Evolutionary conservation across 2,888 invertebrate genomes (phyloP).

Genomic region (Helicoverpa assulta): DNA sequence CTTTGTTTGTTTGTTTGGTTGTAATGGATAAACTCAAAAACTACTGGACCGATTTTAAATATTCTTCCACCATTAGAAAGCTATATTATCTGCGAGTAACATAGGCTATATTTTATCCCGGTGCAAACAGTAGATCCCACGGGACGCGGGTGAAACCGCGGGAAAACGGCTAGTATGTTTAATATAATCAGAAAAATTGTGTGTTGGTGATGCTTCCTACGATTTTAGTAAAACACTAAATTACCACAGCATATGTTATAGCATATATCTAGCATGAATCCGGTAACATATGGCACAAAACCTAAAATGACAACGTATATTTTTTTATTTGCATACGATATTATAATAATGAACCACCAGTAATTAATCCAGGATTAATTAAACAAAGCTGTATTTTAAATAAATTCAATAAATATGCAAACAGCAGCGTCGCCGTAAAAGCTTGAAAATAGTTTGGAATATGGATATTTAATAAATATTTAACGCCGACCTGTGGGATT

Average conservation of each 20-base stretch:
- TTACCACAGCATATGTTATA: background rate
- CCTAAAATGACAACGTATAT: background rate
- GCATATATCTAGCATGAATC: background rate
- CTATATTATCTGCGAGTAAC: too few relatives aligned
- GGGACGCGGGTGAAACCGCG: too few relatives aligned
- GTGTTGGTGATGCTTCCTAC: too few relatives aligned
- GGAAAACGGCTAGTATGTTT: too few relatives aligned
- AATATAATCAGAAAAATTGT: too few relatives aligned
- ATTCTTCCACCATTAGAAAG: too few relatives aligned
- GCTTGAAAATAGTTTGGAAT: conserved; percentile 68
- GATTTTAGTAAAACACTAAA: background rate
- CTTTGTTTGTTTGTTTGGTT: too few relatives aligned
- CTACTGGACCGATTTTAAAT: too few relatives aligned
- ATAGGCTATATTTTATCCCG: too few relatives aligned
- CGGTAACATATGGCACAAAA: background rate
- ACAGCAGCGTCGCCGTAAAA: conserved; percentile 63
- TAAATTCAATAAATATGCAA: conserved; percentile 71
- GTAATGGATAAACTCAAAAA: too few relatives aligned
- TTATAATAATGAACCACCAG: conserved; percentile 12
- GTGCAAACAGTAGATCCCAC: too few relatives aligned
- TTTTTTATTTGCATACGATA: conserved; percentile 26
- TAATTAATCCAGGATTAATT: conserved; percentile 41
- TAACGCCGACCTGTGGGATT: conserved; percentile 55
- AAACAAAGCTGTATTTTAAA: conserved; percentile 60
- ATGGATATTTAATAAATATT: conserved; percentile 70